Evolutionary conservation across 2,888 invertebrate species (phyloP), one percentile per base, ranked within the genome.

Genomic region (Tuberolachnus salignus): DNA sequence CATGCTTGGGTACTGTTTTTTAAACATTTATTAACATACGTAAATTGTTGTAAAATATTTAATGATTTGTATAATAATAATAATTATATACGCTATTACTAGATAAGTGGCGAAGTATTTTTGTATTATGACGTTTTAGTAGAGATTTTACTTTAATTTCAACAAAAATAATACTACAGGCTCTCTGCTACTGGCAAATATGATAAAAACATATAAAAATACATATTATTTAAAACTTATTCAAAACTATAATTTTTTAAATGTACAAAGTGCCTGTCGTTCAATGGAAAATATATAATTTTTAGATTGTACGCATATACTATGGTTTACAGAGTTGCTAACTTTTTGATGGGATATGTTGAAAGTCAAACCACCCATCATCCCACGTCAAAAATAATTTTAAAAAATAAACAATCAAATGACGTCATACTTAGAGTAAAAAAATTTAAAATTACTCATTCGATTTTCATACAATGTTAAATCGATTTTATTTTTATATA

Each of bases 391-490:
- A 63, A 21, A 51, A 42, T 21, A 10, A 42, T 34, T 11, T n/a
- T 57, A 61, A 11, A 42, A 63, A 51, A 19, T 51, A 51, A 73
- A 53, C 42, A 73, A 63, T 73, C 51, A 63, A 23, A 6, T 21
- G 1, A 63, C 10, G 51, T 42, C 14, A 49, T 61, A 49, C 4
- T 26, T n/a, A 4, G 1, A 14, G 14, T 3, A 63, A 14, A 3
- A 51, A 1, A 42, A 63, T 6, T 6, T 4, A 34, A 34, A 34
- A 34, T 34, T 51, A 73, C 51, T 73, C n/a, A 44, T 53, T 64
- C 14, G 53, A 9, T 73, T 73, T 64, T 16, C 4, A 44, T 64
- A 73, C 53, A 14, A 53, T n/a, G 53, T 13, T 23, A 63, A 16
- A 71, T 49, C 10, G 21, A n/a, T 57, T 57, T 26, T 34, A 34